These are phyloP conservation scores for Darwinula stevensoni DNA, from an alignment of 2,888 invertebrate species.

Conservation along the genomic window DNA sequence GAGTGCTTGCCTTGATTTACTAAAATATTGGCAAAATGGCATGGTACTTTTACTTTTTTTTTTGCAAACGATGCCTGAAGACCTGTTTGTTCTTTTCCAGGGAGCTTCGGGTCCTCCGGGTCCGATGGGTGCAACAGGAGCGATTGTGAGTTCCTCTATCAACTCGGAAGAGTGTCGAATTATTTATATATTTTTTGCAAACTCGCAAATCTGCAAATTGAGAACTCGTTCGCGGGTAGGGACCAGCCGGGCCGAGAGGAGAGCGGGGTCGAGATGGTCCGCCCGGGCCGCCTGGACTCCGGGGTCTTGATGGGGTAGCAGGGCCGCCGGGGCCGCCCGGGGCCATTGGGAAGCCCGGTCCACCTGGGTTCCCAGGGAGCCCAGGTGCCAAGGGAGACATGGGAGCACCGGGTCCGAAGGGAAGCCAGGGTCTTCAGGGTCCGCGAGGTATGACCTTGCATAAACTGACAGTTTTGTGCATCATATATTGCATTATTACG, in stretches of 20 bases:
- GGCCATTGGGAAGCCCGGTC: conserved; percentile 44
- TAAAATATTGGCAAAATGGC: too few species aligned
- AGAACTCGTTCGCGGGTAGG: conserved; percentile 18
- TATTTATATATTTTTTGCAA: conserved; percentile 1
- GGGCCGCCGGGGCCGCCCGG: conserved; percentile 48
- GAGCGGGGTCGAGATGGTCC: conserved; percentile 59
- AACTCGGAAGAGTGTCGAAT: neutral
- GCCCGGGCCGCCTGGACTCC: conserved; percentile 35
- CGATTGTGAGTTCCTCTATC: conserved; percentile 22
- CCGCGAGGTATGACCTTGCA: conserved; percentile 24
- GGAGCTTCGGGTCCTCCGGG: conserved; percentile 11
- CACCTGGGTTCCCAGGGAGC: conserved; percentile 54
- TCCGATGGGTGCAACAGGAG: conserved; percentile 22
- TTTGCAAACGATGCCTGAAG: neutral
- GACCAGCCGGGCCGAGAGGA: conserved; percentile 44
- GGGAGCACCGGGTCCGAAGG: conserved; percentile 41
- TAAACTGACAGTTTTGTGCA: too few species aligned
- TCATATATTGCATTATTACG: too few species aligned
- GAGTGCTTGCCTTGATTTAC: too few species aligned
- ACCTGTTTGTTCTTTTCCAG: too few species aligned
- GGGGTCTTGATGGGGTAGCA: conserved; percentile 45
- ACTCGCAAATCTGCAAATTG: too few species aligned
- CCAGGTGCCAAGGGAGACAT: conserved; percentile 52
- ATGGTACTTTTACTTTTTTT: conserved; percentile 4
- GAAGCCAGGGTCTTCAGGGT: conserved; percentile 49